Percentiles rank a stretch among this genome's conserved stretches.
Evolutionary conservation across 2,113 vertebrate species (phyloP).

Genomic region (Pelmatolapia mariae): DNA sequence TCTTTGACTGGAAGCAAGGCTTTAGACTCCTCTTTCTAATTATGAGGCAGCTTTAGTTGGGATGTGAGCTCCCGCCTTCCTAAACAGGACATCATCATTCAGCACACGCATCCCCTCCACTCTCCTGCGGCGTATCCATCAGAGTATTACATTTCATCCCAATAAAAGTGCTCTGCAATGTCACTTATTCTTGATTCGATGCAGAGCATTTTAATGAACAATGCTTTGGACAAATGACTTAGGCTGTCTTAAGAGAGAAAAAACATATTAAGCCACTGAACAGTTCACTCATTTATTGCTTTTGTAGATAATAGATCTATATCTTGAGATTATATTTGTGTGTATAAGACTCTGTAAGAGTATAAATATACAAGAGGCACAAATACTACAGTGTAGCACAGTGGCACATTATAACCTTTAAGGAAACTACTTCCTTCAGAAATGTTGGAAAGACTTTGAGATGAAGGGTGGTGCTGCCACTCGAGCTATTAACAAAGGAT

Average conservation of each 20-base stretch:
- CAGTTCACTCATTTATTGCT: background rate
- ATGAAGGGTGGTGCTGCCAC: background rate
- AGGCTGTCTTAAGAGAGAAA: background rate
- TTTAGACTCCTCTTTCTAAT: constrained; percentile 12
- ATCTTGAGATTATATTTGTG: background rate
- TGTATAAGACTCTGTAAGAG: background rate
- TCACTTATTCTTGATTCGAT: constrained; percentile 18
- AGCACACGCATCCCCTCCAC: constrained; percentile 9
- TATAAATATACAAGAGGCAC: background rate
- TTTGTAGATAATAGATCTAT: background rate
- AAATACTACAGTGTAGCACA: background rate
- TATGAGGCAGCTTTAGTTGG: constrained; percentile 10
- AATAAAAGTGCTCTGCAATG: constrained; percentile 1
- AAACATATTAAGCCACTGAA: background rate
- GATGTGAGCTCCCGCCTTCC: background rate
- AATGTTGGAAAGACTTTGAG: background rate
- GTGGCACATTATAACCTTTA: background rate
- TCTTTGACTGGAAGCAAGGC: background rate
- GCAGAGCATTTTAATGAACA: constrained; percentile 12
- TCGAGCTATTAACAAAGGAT: background rate
- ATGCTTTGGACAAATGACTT: background rate
- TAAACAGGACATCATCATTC: constrained; percentile 59
- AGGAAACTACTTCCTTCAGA: background rate
- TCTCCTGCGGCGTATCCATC: constrained; percentile 23
- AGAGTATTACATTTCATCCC: constrained; percentile 37